Base-by-base conservation (phyloP, 2,888 invertebrate genomes). In the Metellina segmentata region DNA sequence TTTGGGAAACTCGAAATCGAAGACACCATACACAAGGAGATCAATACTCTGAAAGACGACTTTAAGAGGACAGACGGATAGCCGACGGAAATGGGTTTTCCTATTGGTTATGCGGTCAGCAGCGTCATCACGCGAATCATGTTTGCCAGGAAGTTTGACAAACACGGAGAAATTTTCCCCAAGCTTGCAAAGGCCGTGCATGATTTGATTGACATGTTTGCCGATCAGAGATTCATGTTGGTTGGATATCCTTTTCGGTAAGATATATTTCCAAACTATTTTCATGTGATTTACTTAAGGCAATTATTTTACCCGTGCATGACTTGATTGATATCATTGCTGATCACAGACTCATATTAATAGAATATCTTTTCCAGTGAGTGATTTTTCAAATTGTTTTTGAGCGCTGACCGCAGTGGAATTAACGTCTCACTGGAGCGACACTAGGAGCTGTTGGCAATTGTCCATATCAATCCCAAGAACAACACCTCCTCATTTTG, bases 31-130 rank as follows among this genome's bases (percentile, higher is more conserved):
- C 85, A 71, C 19, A 81, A 90, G 16, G 71, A 78, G 19, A 72
- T 75, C 20, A 72, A 49, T 16, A 74, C 11, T 6, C 8, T 90
- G 48, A 11, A 74, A 5, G 48, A 79, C 6, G 85, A 70, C 16
- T 16, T 90, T 2, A 92, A 93, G 0, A 61, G 79, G 53, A 19
- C 51, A 13, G 53, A 81, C 13, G 90, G 86, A 16, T 20, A 81
- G 51, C 53, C 85, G 1, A 20, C 19, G 6, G 61, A 86, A 19
- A 95, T 94, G 8, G 95, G 95, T 1, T 96, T 97, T 74, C 96
- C 96, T 88, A 95, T 96, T 71, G 96, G 96, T 0, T 78, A 90
- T 20, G 81, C 71, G n/a, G 69, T 79, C 61, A 86, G 61, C 81
- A 86, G 70, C 69, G 49, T 79, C 72, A 90, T 90, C 20, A 53